Evolutionary conservation across 2,797 vertebrate species (phyloP), one percentile per base, ranked within the genome.

Genomic region (Microctenopoma lineatum): DNA sequence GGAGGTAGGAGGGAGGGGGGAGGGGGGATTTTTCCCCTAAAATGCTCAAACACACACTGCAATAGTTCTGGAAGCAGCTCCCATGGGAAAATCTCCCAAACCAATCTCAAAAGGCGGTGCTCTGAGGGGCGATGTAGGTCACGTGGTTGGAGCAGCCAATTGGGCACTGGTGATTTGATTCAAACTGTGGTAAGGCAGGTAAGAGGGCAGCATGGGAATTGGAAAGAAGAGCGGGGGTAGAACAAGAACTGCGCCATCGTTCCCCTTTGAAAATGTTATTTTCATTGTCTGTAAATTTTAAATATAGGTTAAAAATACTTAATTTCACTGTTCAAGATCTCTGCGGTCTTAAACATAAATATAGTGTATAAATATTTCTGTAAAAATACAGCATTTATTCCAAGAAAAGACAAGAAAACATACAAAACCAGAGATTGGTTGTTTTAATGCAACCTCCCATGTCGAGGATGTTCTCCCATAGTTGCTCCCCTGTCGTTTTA

Each of bases 81-180:
- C 92, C 94, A 95, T 95, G 94, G 94, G 94, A 95, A 94, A 94
- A 94, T 91, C 87, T 87, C 84, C 66, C 21, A 21, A 76, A 83
- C 83, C 85, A 86, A 87, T 87, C 86, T 89, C 72, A 84, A 86
- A 87, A 88, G 88, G 91, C 69, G 68, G 89, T 72, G 67, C 89
- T 84, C 85, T 77, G 67, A 45, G 72, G 71, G 75, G 59, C 42
- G 64, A 86, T 75, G 65, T 75, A 42, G 83, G 92, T 94, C 93
- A 94, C 90, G 83, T 94, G 93, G 85, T 73, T 73, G 5, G 18
- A 74, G 62, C 67, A 78, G 70, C 93, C 93, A 94, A 94, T 94
- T 71, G 84, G 72, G 62, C 45, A 15, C 70, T 6, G 54, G 86
- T 87, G 92, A 92, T 92, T 91, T 87, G 88, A 93, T 94, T 95